Evolutionary conservation across 2,797 vertebrate genomes (phyloP).

Genomic region (Phaenicophaeus curvirostris): DNA sequence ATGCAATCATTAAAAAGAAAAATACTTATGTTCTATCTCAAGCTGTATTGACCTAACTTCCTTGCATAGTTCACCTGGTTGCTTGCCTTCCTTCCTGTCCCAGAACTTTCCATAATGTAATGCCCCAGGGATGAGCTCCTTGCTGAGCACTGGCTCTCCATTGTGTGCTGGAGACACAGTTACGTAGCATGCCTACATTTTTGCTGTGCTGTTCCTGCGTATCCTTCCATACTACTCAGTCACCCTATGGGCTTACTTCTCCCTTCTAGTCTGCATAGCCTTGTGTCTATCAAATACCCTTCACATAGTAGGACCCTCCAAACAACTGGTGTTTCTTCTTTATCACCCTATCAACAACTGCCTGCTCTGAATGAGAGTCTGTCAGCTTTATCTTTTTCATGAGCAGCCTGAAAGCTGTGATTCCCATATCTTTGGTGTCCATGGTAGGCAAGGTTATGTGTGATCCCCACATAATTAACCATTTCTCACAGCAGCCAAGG

Average conservation of each 20-base stretch:
- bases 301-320: background rate
- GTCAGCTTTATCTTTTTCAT: background rate
- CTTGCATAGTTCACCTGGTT: conserved; percentile 54
- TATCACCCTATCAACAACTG: fast-evolving
- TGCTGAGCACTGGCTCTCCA: background rate
- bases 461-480: background rate
- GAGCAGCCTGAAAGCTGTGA: background rate
- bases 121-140: background rate
- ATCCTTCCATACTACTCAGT: background rate
- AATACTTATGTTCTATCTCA: background rate
- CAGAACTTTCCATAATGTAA: background rate
- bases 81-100: conserved; percentile 27
- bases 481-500: background rate
- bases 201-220: background rate
- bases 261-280: background rate
- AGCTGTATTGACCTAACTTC: conserved; percentile 44
- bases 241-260: background rate
- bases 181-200: background rate
- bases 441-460: background rate
- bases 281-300: background rate
- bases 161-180: background rate
- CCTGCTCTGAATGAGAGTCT: background rate
- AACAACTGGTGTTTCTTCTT: background rate
- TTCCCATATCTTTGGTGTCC: background rate
- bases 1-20: background rate